phyloP scores from a whole-genome alignment of 2,113 vertebrate species.

The Actenoides hombroni region DNA sequence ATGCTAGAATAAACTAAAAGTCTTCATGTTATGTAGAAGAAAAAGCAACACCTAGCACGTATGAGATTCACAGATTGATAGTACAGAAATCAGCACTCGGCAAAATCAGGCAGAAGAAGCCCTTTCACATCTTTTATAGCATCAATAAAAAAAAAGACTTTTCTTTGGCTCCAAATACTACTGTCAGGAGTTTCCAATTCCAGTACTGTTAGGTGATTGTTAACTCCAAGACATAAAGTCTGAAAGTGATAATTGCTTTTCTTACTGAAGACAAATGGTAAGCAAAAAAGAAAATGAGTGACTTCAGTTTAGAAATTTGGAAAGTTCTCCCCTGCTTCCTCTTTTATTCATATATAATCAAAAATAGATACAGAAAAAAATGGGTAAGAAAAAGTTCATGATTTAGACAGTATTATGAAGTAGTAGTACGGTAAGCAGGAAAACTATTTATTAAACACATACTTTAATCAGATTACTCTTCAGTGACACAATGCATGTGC shows the following conservation, averaged over 20 bases:
- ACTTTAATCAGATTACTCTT: not conserved
- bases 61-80: not conserved
- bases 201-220: not conserved
- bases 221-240: not conserved
- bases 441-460: not conserved
- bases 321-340: not conserved
- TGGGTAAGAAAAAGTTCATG: not conserved
- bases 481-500: not conserved
- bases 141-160: not conserved
- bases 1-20: not conserved
- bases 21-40: not conserved
- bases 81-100: not conserved
- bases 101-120: not conserved
- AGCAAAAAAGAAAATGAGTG: not conserved
- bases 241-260: not conserved
- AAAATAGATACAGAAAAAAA: not conserved
- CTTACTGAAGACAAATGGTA: not conserved
- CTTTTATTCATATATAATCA: not conserved
- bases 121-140: not conserved
- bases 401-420: not conserved
- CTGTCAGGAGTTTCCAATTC: not conserved
- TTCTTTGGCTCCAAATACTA: not conserved
- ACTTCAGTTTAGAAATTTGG: not conserved
- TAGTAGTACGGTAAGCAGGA: not conserved
- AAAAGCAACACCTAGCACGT: not conserved